Evolutionary conservation across 2,888 invertebrate species (phyloP).

Genomic region (Caenorhabditis imperialis): DNA sequence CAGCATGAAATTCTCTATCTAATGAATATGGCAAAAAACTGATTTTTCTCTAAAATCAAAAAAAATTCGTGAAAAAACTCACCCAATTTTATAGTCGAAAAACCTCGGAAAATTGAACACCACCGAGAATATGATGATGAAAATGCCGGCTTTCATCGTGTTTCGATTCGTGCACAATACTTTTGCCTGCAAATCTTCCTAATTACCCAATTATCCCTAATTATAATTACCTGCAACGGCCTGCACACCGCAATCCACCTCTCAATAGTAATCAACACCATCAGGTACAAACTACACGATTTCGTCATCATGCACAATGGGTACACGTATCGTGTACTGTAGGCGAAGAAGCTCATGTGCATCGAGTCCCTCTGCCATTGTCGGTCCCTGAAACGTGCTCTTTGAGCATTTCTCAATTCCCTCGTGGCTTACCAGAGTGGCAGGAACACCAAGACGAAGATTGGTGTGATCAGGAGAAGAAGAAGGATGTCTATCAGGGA

Average conservation of each 20-base stretch:
- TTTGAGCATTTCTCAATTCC: conserved; percentile 1
- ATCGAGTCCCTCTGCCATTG: conserved; percentile 45
- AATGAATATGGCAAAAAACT: no score
- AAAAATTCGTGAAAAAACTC: conserved; percentile 4
- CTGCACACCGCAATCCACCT: conserved; percentile 56
- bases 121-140: conserved; percentile 50
- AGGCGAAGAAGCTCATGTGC: conserved; percentile 39
- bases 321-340: conserved; percentile 46
- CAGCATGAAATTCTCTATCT: background rate
- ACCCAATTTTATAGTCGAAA: conserved; percentile 52
- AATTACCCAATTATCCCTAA: background rate
- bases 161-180: conserved; percentile 51
- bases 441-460: conserved; percentile 43
- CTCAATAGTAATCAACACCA: conserved; percentile 52
- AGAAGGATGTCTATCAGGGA: conserved; percentile 52
- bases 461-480: conserved; percentile 37
- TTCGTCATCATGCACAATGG: conserved; percentile 58
- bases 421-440: conserved; percentile 48
- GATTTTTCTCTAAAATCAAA: no score
- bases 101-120: conserved; percentile 51
- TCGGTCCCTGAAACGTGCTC: conserved; percentile 35
- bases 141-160: conserved; percentile 46
- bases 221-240: conserved; percentile 34
- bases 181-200: conserved; percentile 29
- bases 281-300: conserved; percentile 54